These are phyloP conservation scores for Trinorchestia longiramus DNA, from an alignment of 1,140 invertebrate species.

Conservation along the genomic window DNA sequence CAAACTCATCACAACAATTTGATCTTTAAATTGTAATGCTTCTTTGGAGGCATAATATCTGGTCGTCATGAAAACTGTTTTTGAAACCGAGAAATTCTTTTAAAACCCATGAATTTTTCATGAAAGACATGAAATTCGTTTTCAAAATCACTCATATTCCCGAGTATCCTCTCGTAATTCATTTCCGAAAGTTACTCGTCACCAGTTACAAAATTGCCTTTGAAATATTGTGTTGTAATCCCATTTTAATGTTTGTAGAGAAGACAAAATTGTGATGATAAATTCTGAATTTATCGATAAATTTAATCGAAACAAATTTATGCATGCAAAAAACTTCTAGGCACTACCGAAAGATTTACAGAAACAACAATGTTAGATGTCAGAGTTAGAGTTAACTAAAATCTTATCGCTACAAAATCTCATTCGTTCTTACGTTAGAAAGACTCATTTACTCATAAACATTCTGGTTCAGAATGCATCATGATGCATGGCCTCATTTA, in stretches of 20 bases:
- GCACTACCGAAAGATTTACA: too few species aligned
- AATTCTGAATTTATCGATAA: background rate
- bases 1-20: too few species aligned
- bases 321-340: too few species aligned
- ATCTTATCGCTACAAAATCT: background rate
- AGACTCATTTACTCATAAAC: background rate
- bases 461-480: background rate
- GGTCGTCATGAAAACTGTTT: too few species aligned
- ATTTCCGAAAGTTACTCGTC: background rate
- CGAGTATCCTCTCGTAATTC: too few species aligned
- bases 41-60: too few species aligned
- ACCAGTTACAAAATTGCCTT: background rate
- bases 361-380: too few species aligned
- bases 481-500: background rate
- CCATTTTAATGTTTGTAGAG: background rate
- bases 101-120: too few species aligned
- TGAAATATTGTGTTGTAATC: background rate
- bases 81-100: too few species aligned
- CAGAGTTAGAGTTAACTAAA: too few species aligned
- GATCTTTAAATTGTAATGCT: too few species aligned
- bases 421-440: background rate
- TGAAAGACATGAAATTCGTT: background rate
- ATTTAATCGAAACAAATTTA: background rate
- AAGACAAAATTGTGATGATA: background rate
- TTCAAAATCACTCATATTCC: too few species aligned